phyloP scores from a whole-genome alignment of 2,113 vertebrate genomes.

The human region GRCh38 chr6:158044001-158044500 shows the following conservation, averaged over 20 bases:
- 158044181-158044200: accelerated
- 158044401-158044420: background rate
- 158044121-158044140: background rate
- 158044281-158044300: background rate
- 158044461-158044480: background rate
- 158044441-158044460: background rate
- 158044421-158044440: background rate
- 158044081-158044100: background rate
- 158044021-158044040: background rate
- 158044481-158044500: background rate
- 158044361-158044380: accelerated
- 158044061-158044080: background rate
- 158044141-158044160: accelerated
- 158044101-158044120: accelerated
- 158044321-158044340: background rate
- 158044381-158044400: accelerated
- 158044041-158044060: accelerated
- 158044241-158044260: accelerated
- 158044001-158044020: accelerated
- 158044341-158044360: background rate
- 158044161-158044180: background rate
- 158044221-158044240: background rate
- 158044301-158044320: background rate
- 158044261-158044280: background rate
- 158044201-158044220: background rate